Conservation (phyloP, 1,140 invertebrate species). For the Trypoxylus dichotomus region DNA sequence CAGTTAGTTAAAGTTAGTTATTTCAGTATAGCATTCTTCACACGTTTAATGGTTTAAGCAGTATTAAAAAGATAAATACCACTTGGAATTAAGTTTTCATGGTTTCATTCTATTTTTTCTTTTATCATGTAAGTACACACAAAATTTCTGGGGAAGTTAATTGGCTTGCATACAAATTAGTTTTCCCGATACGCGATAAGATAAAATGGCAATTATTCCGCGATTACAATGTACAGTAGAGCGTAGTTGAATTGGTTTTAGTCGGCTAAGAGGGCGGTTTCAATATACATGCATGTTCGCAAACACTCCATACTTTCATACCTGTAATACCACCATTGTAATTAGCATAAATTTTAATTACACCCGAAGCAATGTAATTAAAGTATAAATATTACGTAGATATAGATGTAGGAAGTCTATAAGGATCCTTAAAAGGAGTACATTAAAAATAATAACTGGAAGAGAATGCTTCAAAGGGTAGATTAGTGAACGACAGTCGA, state of each 20-base stretch:
- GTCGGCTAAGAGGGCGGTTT: not conserved
- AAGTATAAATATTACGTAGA: not conserved
- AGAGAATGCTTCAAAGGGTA: no score
- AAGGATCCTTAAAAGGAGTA: no score
- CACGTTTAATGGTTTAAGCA: no score
- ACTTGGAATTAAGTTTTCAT: not conserved
- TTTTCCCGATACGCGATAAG: conserved; percentile 37
- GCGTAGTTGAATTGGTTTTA: conserved; percentile 36
- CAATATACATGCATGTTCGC: not conserved
- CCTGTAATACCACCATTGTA: not conserved
- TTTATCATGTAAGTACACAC: not conserved
- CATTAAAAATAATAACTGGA: no score
- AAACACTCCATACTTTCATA: conserved; percentile 13
- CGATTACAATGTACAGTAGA: conserved; percentile 35
- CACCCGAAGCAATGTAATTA: not conserved
- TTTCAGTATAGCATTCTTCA: no score
- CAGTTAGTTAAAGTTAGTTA: no score
- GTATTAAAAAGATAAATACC: not conserved
- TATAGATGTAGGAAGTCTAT: no score
- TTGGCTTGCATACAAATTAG: conserved; percentile 37
- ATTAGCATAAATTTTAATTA: conserved; percentile 14
- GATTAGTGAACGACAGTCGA: no score
- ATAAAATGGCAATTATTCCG: conserved; percentile 42
- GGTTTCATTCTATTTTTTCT: not conserved
- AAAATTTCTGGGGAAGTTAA: not conserved